Percentiles rank a stretch among this genome's conserved stretches.
These are phyloP conservation scores for Noctua fimbriata DNA, from an alignment of 2,888 invertebrate genomes.

Conservation along the genomic window DNA sequence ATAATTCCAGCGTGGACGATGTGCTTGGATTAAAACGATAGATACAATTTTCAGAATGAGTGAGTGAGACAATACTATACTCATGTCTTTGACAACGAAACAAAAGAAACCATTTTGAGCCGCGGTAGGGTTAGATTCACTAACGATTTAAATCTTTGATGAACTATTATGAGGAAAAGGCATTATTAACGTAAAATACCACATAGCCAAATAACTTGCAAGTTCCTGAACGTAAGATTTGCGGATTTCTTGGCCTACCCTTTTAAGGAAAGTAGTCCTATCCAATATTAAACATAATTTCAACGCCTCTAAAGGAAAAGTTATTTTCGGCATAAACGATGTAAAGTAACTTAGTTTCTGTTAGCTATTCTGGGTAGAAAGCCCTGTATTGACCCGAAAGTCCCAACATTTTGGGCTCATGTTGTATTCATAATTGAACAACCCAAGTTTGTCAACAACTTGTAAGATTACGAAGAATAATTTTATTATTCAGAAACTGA, in stretches of 20 bases:
- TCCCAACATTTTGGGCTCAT: slow-evolving; percentile 29
- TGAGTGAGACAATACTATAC: not conserved
- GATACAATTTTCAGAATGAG: not conserved
- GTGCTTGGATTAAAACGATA: not conserved
- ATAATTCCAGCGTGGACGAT: not conserved
- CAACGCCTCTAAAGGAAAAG: slow-evolving; percentile 5
- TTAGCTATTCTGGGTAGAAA: slow-evolving; percentile 18
- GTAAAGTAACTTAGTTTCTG: slow-evolving; percentile 26
- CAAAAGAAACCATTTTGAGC: not conserved
- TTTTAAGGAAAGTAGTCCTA: slow-evolving; percentile 16
- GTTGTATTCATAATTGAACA: slow-evolving; percentile 50
- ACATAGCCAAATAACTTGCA: not conserved
- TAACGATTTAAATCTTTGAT: not conserved
- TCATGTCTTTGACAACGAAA: not conserved
- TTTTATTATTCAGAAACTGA: slow-evolving; percentile 39
- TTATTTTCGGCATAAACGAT: slow-evolving; percentile 4
- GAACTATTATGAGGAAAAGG: not conserved
- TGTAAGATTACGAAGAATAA: slow-evolving; percentile 13
- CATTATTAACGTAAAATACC: not conserved
- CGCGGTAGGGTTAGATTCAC: not conserved
- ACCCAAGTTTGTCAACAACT: slow-evolving; percentile 44
- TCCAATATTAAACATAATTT: slow-evolving; percentile 19
- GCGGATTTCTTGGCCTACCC: slow-evolving; percentile 1
- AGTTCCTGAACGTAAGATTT: not conserved
- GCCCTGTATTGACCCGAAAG: slow-evolving; percentile 43